Evolutionary conservation across 2,888 invertebrate species (phyloP).

Genomic region (Agelastica alni): DNA sequence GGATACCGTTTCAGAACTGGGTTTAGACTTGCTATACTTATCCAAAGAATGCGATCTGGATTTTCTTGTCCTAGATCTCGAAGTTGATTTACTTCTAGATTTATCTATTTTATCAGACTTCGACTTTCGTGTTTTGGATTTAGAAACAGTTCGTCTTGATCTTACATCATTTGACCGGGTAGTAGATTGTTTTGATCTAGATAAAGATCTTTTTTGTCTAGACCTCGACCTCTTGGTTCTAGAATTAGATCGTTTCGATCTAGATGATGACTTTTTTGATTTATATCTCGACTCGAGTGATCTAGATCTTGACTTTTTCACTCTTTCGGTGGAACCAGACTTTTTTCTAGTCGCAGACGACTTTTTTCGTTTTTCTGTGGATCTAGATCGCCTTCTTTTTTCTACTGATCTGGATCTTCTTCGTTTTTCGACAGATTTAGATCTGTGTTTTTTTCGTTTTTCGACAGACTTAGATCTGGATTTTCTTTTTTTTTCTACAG

Average conservation of each 20-base stretch:
- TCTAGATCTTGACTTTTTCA: constrained; percentile 11
- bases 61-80: constrained; percentile 4
- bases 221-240: constrained; percentile 32
- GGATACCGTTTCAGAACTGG: neutral
- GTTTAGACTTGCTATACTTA: constrained; percentile 4
- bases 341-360: constrained; percentile 15
- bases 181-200: constrained; percentile 37
- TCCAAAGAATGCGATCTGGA: constrained; percentile 7
- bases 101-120: constrained; percentile 22
- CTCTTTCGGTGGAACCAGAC: constrained; percentile 8
- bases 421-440: constrained; percentile 13
- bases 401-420: constrained; percentile 7
- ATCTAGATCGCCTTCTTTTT: constrained; percentile 16
- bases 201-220: constrained; percentile 36
- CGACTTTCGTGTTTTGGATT: constrained; percentile 38
- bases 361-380: constrained; percentile 14
- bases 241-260: constrained; percentile 38
- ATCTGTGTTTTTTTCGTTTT: constrained; percentile 10
- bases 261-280: constrained; percentile 35
- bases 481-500: constrained; percentile 23
- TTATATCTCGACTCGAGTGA: constrained; percentile 17
- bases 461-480: constrained; percentile 18
- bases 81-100: constrained; percentile 1
- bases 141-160: constrained; percentile 38
- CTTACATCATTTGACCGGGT: too few species aligned